Evolutionary conservation across 2,113 vertebrate genomes (phyloP), one percentile per base, ranked within the genome.

Genomic region (Hippocampus zosterae): DNA sequence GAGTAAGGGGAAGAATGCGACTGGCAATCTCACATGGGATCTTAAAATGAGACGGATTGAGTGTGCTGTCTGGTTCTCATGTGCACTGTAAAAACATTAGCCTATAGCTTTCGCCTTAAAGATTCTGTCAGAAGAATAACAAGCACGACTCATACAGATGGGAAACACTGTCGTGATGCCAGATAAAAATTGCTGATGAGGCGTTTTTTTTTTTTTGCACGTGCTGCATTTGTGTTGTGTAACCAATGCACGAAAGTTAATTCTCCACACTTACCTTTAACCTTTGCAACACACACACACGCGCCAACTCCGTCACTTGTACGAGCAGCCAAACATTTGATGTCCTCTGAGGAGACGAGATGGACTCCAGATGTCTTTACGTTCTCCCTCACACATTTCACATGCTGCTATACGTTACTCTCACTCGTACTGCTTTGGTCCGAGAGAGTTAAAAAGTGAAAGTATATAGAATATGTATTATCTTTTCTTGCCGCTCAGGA

Each of bases 341-440:
- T 78, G 81, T 75, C 81, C 69, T 78, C 80, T 41, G 61, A 76
- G 85, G 74, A 74, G 71, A 16, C 6, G 3, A 77, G 75, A 90
- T 86, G 72, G 69, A 79, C 74, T 87, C 87, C 88, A 90, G 89
- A 91, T 91, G 88, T 79, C 69, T 70, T 61, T 70, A 75, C 69
- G 69, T 84, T 76, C 76, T 80, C 68, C 66, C 71, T 77, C 75
- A 74, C 62, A 72, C 61, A 62, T 63, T 81, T 71, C 48, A 75
- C 55, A 72, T 0, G 23, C 18, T 53, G 52, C 53, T 73, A 65
- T 80, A 77, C 78, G 86, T 80, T 74, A 82, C 84, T 62, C 84
- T 80, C 63, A 69, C 75, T 42, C 55, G 64, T 79, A 70, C 68
- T 64, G 73, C 78, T 73, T 81, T 25, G 40, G 79, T 75, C 65